These are phyloP conservation scores for Bolinopsis microptera DNA, from an alignment of 37 sponge, comb jelly and placozoan genomes.

Conservation along the genomic window DNA sequence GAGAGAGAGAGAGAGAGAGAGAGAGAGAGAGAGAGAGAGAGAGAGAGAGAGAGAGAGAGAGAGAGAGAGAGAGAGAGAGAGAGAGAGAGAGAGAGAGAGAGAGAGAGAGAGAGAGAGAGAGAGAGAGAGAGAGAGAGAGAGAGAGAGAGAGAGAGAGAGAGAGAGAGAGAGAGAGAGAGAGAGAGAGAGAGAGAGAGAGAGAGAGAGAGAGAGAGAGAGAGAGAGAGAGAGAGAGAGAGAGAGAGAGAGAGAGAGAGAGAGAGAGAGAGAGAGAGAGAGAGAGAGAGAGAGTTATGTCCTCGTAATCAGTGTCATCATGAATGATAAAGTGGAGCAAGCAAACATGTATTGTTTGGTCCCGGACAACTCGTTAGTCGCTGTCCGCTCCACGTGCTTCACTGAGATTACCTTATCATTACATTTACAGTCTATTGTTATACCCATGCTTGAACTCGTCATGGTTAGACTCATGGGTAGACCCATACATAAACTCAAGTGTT, in stretches of 20 bases:
- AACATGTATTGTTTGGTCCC: too few species aligned
- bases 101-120: conserved; percentile 54
- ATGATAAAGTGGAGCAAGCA: too few species aligned
- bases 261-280: conserved; percentile 62
- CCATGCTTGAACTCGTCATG: too few species aligned
- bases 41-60: conserved; percentile 55
- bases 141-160: conserved; percentile 61
- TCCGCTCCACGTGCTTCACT: too few species aligned
- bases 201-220: conserved; percentile 61
- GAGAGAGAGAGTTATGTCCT: too few species aligned
- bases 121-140: conserved; percentile 58
- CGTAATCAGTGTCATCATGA: too few species aligned
- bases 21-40: conserved; percentile 45
- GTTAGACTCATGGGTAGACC: too few species aligned
- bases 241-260: conserved; percentile 59
- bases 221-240: conserved; percentile 63
- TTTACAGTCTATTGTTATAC: too few species aligned
- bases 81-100: conserved; percentile 63
- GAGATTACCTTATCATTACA: too few species aligned
- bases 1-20: conserved; percentile 36
- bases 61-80: conserved; percentile 37
- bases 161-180: conserved; percentile 62
- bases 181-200: conserved; percentile 60
- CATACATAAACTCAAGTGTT: too few species aligned
- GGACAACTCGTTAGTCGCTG: too few species aligned